These are phyloP conservation scores for Orthonychiurus folsomi DNA, from an alignment of 2,888 invertebrate species.

Conservation along the genomic window DNA sequence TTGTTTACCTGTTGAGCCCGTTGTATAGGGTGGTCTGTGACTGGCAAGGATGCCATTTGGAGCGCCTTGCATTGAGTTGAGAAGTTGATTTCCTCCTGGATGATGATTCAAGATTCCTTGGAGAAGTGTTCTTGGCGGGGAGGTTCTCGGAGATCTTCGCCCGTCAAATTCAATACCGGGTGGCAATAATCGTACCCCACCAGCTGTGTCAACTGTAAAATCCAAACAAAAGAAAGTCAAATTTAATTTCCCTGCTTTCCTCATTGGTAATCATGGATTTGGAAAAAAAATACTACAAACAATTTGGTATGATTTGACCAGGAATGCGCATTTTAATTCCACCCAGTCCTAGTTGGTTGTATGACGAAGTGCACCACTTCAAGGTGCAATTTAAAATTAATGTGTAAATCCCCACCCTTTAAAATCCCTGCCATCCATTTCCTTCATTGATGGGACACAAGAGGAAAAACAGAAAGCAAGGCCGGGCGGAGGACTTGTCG, in stretches of 20 bases:
- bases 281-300: background rate
- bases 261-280: background rate
- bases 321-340: no score
- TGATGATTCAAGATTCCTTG: constrained; percentile 41
- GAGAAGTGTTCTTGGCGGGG: constrained; percentile 39
- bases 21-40: constrained; percentile 39
- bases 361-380: no score
- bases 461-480: no score
- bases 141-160: constrained; percentile 40
- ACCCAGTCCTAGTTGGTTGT: no score
- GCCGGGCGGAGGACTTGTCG: no score
- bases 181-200: constrained; percentile 39
- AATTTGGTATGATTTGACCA: background rate
- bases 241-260: no score
- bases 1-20: constrained; percentile 41
- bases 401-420: no score
- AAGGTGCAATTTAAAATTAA: no score
- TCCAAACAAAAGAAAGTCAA: no score
- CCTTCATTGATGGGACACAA: no score
- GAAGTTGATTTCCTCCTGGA: constrained; percentile 37
- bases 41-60: constrained; percentile 37
- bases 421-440: no score
- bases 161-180: constrained; percentile 40
- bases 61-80: constrained; percentile 36
- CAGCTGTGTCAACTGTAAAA: constrained; percentile 38